phyloP scores from a whole-genome alignment of 2,888 invertebrate genomes.

The Rhaphigaster nebulosa region DNA sequence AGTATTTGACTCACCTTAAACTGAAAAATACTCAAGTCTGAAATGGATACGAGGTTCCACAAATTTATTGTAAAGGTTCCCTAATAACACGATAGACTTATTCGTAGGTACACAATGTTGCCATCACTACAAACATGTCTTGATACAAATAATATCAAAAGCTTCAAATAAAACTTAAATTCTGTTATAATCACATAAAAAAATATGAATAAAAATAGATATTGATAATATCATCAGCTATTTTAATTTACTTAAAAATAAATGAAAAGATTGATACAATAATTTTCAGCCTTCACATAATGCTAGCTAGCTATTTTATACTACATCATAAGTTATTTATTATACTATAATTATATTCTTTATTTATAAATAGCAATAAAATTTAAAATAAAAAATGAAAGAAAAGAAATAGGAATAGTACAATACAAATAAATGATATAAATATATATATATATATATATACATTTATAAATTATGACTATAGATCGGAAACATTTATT shows the following conservation, averaged over 20 bases:
- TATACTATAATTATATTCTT: too few relatives aligned
- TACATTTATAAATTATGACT: too few relatives aligned
- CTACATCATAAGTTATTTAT: too few relatives aligned
- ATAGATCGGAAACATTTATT: too few relatives aligned
- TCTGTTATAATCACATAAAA: not conserved
- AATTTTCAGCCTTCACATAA: not conserved
- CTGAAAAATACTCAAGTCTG: not conserved
- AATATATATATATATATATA: too few relatives aligned
- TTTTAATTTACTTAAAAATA: not conserved
- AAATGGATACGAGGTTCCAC: not conserved
- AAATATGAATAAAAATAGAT: not conserved
- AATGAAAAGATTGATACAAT: not conserved
- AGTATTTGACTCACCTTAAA: not conserved
- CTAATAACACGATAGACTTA: not conserved
- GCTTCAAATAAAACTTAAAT: not conserved
- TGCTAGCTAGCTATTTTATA: too few relatives aligned
- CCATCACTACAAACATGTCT: not conserved
- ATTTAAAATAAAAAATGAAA: too few relatives aligned
- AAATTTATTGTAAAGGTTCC: not conserved
- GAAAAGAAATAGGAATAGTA: too few relatives aligned
- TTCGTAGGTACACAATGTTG: slow-evolving; percentile 13
- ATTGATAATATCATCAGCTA: not conserved
- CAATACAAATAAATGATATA: too few relatives aligned
- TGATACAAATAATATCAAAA: not conserved
- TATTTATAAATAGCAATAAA: too few relatives aligned